Evolutionary conservation across 2,888 invertebrate genomes (phyloP).

Genomic region (Julus scanicus): DNA sequence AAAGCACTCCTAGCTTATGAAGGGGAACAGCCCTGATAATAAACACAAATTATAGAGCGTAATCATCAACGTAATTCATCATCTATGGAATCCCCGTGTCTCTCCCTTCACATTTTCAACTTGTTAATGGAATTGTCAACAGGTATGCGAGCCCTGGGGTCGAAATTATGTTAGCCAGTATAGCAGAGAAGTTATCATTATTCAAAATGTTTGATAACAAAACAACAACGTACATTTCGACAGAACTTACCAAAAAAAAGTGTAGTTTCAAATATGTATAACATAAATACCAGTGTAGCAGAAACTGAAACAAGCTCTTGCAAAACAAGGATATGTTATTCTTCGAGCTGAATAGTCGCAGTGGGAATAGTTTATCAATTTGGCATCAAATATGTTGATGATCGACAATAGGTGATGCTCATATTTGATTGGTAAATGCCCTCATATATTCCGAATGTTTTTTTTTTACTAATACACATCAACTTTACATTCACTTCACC

Average conservation of each 20-base stretch:
- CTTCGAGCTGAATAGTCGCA: too few species aligned
- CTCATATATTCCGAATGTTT: too few species aligned
- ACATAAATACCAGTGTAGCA: too few species aligned
- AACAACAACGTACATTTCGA: neutral
- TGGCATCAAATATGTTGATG: too few species aligned
- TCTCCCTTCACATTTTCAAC: neutral
- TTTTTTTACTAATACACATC: too few species aligned
- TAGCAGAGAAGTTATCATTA: neutral
- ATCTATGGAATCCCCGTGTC: neutral
- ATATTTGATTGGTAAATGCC: too few species aligned
- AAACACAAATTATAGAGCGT: neutral
- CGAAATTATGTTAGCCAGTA: neutral
- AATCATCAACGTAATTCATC: neutral
- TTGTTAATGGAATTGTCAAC: conserved; percentile 7
- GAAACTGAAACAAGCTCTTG: neutral
- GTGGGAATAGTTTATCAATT: too few species aligned
- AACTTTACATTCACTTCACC: too few species aligned
- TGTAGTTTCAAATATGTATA: neutral
- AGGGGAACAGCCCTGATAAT: conserved; percentile 2
- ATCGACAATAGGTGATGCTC: too few species aligned
- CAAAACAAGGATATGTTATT: neutral
- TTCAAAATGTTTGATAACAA: neutral
- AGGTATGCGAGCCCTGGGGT: conserved; percentile 12
- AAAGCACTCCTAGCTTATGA: neutral
- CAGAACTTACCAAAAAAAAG: neutral